Conservation (phyloP, 1,140 invertebrate genomes). For the Oncopodura yosiiana region DNA sequence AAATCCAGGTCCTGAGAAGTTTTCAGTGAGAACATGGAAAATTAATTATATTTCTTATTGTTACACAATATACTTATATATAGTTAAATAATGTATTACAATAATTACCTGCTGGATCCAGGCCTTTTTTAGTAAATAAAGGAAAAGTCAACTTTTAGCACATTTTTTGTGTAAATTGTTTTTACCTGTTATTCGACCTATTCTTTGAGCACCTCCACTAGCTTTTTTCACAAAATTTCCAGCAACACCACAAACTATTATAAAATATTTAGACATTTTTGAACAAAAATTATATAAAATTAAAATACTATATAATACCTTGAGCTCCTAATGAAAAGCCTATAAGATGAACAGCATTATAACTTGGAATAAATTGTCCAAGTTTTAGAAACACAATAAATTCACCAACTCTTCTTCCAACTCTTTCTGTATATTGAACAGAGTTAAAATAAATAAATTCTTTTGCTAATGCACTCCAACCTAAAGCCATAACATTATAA, state of each 20-base stretch:
- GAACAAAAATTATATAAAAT: too few relatives aligned
- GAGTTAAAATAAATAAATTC: conserved; percentile 25
- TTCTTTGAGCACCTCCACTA: conserved; percentile 4
- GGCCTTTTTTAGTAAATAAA: too few relatives aligned
- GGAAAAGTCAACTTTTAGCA: not conserved
- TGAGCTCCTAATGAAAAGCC: conserved; percentile 38
- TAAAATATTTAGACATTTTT: too few relatives aligned
- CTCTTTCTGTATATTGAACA: conserved; percentile 21
- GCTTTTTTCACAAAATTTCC: conserved; percentile 22
- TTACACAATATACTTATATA: too few relatives aligned
- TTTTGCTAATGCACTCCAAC: conserved; percentile 17
- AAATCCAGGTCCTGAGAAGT: too few relatives aligned
- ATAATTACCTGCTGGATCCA: conserved; percentile 32
- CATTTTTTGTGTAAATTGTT: not conserved
- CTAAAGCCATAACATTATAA: conserved; percentile 23
- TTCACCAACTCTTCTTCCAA: conserved; percentile 23
- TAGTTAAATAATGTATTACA: too few relatives aligned
- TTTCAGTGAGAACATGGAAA: too few relatives aligned
- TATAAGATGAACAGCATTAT: conserved; percentile 35
- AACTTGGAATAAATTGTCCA: not conserved
- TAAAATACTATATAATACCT: too few relatives aligned
- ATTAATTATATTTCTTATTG: too few relatives aligned
- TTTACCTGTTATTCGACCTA: conserved; percentile 30
- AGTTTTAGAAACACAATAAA: conserved; percentile 18
- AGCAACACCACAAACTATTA: conserved; percentile 34